These are phyloP conservation scores for Hyles euphorbiae DNA, from an alignment of 1,140 invertebrate species.

Conservation along the genomic window DNA sequence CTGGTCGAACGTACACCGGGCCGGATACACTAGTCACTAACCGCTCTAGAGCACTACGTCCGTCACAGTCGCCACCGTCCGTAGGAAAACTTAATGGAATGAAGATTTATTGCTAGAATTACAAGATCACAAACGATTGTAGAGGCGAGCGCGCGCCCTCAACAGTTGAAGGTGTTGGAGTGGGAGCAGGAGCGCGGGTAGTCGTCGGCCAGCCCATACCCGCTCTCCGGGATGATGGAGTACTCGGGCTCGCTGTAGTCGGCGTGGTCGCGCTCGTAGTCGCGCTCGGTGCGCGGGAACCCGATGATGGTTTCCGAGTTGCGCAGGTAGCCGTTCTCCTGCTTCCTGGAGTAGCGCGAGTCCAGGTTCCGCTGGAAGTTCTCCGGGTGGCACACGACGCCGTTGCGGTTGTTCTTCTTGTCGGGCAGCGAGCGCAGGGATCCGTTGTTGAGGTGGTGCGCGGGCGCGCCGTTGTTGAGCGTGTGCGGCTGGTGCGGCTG, in stretches of 20 bases:
- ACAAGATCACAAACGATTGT: conserved; percentile 71
- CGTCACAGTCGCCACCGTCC: conserved; percentile 48
- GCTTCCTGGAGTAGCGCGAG: conserved; percentile 66
- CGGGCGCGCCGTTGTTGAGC: conserved; percentile 72
- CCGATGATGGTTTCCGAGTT: conserved; percentile 64
- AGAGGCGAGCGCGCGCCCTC: conserved; percentile 49
- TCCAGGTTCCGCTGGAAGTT: conserved; percentile 70
- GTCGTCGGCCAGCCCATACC: conserved; percentile 49
- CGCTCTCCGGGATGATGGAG: conserved; percentile 66
- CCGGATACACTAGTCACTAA: conserved; percentile 56
- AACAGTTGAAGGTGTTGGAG: conserved; percentile 75
- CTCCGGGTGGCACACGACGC: conserved; percentile 63
- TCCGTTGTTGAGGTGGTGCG: conserved; percentile 70
- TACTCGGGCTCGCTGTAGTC: conserved; percentile 71
- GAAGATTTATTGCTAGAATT: conserved; percentile 76
- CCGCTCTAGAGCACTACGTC: conserved; percentile 62
- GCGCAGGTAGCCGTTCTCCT: conserved; percentile 68
- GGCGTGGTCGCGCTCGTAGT: conserved; percentile 32
- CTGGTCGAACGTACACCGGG: conserved; percentile 57
- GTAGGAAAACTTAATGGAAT: conserved; percentile 72
- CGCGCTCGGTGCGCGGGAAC: conserved; percentile 51
- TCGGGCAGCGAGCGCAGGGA: conserved; percentile 63
- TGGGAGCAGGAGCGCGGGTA: conserved; percentile 65
- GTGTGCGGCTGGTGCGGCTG: conserved; percentile 66
- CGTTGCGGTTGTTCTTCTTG: conserved; percentile 67